Evolutionary conservation across 2,888 invertebrate genomes (phyloP).

Genomic region (Autographa pulchrina): DNA sequence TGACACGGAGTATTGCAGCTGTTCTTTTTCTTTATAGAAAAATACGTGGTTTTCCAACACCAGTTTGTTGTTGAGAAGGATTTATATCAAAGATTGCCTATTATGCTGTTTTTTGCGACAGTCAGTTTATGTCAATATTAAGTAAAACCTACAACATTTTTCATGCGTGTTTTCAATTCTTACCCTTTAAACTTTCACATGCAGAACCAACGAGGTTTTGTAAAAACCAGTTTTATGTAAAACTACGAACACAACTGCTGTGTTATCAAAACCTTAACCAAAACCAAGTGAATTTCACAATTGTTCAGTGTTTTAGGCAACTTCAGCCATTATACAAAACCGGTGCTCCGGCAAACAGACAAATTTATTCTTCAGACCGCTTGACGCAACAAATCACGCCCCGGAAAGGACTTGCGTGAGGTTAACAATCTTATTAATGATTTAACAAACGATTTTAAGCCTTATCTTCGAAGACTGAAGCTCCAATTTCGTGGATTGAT

Average conservation of each 20-base stretch:
- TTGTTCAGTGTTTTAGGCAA: slow-evolving; percentile 58
- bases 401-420: slow-evolving; percentile 73
- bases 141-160: too few relatives aligned
- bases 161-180: too few relatives aligned
- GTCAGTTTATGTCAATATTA: too few relatives aligned
- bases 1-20: slow-evolving; percentile 11
- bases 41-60: background rate
- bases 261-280: slow-evolving; percentile 41
- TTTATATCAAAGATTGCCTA: too few relatives aligned
- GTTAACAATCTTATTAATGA: slow-evolving; percentile 67
- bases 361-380: slow-evolving; percentile 59
- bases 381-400: slow-evolving; percentile 73
- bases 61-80: too few relatives aligned
- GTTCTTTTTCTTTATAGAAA: background rate
- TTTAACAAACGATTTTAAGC: slow-evolving; percentile 51
- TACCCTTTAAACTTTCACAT: too few relatives aligned
- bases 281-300: slow-evolving; percentile 34
- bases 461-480: slow-evolving; percentile 46
- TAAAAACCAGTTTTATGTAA: background rate
- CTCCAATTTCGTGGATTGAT: slow-evolving; percentile 38
- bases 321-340: slow-evolving; percentile 16
- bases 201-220: too few relatives aligned
- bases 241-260: slow-evolving; percentile 15
- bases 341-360: slow-evolving; percentile 49
- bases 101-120: too few relatives aligned